Conservation (phyloP, 1,140 invertebrate genomes). For the Pogonomyrmex californicus region DNA sequence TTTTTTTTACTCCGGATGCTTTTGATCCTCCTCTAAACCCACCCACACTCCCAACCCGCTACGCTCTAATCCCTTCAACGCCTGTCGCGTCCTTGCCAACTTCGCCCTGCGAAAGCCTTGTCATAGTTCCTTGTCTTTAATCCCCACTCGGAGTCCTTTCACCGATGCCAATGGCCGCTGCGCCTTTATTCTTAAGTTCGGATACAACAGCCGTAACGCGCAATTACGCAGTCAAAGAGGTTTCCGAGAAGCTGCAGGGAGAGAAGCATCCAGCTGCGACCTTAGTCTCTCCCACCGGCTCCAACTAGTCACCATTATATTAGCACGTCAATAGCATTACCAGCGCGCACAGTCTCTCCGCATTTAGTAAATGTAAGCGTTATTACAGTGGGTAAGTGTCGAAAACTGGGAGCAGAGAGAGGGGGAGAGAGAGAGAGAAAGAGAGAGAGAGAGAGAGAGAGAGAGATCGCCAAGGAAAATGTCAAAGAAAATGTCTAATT, state of each 20-base stretch:
- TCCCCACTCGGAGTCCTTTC: constrained; percentile 38
- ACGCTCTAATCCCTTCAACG: constrained; percentile 58
- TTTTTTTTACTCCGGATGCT: constrained; percentile 53
- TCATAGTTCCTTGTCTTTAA: constrained; percentile 57
- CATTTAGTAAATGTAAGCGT: constrained; percentile 43
- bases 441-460: neutral
- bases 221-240: constrained; percentile 54
- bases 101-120: constrained; percentile 29
- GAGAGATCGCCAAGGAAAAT: constrained; percentile 44
- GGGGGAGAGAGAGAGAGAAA: neutral
- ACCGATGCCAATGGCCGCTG: constrained; percentile 37
- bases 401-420: constrained; percentile 17
- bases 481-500: constrained; percentile 51
- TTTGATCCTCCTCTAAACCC: constrained; percentile 58
- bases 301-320: constrained; percentile 48
- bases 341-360: constrained; percentile 18
- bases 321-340: constrained; percentile 58
- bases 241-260: neutral
- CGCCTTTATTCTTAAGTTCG: constrained; percentile 54
- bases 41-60: constrained; percentile 6
- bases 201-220: constrained; percentile 32
- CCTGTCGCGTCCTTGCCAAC: constrained; percentile 42
- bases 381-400: constrained; percentile 31
- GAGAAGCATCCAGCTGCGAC: constrained; percentile 28
- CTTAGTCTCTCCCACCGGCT: neutral